Percentiles rank a stretch among this genome's conserved stretches.
phyloP scores from a whole-genome alignment of 1,140 invertebrate species.

The Orussus abietinus region DNA sequence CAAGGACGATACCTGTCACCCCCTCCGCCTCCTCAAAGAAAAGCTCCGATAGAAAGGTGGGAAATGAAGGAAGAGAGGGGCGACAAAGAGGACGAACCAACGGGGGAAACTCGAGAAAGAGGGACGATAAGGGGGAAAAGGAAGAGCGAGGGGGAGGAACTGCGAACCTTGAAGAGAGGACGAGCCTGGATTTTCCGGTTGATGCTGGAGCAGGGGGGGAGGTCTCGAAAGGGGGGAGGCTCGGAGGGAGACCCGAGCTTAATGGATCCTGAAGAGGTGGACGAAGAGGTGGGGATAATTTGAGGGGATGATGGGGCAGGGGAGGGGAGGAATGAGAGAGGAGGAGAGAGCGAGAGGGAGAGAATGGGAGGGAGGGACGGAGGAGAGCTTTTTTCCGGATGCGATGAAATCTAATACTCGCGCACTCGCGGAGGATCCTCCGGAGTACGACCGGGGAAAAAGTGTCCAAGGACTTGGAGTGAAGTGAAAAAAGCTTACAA shows the following conservation, averaged over 20 bases:
- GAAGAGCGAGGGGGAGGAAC: conserved; percentile 12
- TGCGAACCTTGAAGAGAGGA: conserved; percentile 2
- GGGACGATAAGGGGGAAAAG: conserved; percentile 14
- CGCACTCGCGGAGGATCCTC: no score
- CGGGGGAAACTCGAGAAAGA: conserved; percentile 14
- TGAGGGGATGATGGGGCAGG: not conserved
- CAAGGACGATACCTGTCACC: no score
- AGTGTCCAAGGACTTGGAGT: no score
- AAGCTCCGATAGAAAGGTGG: conserved; percentile 4
- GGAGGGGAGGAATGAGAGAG: conserved; percentile 9
- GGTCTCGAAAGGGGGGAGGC: no score
- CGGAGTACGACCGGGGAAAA: no score
- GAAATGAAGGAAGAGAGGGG: not conserved
- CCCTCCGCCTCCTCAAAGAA: conserved; percentile 5
- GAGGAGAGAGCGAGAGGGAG: conserved; percentile 15
- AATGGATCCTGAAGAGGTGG: not conserved
- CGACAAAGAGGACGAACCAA: not conserved
- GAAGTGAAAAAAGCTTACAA: no score
- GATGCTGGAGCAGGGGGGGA: no score
- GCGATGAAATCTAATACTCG: no score
- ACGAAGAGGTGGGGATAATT: not conserved
- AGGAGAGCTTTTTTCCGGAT: no score
- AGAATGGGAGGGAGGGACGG: conserved; percentile 2
- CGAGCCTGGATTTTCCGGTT: no score
- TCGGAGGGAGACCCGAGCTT: no score